Evolutionary conservation across 2,113 vertebrate genomes (phyloP).

Genomic region (Thunnus thynnus): DNA sequence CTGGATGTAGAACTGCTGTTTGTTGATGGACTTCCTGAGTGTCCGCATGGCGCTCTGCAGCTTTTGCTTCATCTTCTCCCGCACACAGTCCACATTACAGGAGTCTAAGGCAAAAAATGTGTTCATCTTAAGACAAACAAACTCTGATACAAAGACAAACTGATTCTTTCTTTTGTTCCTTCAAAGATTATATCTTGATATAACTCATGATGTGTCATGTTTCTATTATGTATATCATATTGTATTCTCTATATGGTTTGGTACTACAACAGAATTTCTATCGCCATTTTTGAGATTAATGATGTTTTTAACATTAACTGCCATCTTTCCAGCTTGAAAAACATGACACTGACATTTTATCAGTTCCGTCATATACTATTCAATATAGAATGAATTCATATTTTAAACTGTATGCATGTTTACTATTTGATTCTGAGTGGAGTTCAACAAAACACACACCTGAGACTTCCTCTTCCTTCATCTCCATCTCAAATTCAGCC

Average conservation of each 20-base stretch:
- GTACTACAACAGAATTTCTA: too few species aligned
- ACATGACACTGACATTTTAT: too few species aligned
- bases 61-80: slow-evolving; percentile 91
- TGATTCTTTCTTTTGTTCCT: neutral
- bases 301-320: too few species aligned
- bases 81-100: slow-evolving; percentile 91
- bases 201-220: too few species aligned
- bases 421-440: neutral
- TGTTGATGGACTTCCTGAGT: slow-evolving; percentile 94
- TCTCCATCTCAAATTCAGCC: slow-evolving; percentile 94
- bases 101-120: slow-evolving; percentile 82
- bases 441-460: slow-evolving; percentile 75
- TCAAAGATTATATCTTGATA: too few species aligned
- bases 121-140: neutral
- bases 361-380: neutral
- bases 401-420: neutral
- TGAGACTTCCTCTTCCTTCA: slow-evolving; percentile 91
- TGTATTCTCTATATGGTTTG: neutral
- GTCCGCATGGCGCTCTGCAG: slow-evolving; percentile 93
- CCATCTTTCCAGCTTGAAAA: too few species aligned
- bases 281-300: too few species aligned
- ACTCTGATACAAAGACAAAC: neutral
- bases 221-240: neutral
- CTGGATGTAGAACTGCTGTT: slow-evolving; percentile 96
- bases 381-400: neutral